Evolutionary conservation across 2,888 invertebrate genomes (phyloP).

Genomic region (Theodoxus fluviatilis): DNA sequence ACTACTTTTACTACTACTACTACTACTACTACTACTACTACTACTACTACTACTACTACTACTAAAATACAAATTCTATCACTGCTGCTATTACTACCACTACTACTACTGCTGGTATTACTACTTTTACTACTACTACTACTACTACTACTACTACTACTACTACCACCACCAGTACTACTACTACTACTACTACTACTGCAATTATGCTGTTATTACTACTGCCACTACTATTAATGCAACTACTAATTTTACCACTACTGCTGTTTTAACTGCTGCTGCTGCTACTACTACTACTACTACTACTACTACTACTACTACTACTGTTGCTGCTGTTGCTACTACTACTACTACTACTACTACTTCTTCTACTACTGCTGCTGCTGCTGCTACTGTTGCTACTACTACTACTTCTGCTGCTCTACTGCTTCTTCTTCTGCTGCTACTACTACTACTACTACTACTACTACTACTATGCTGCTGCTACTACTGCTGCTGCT

Average conservation of each 20-base stretch:
- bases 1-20: not conserved
- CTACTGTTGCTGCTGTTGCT: not conserved
- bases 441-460: not conserved
- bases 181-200: conserved; percentile 16
- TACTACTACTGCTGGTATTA: not conserved
- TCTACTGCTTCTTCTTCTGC: not conserved
- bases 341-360: conserved; percentile 14
- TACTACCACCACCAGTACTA: not conserved
- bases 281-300: conserved; percentile 19
- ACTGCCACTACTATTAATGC: conserved; percentile 1
- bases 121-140: not conserved
- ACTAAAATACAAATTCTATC: not conserved
- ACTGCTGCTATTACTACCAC: not conserved
- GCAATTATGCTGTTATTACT: not conserved
- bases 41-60: conserved; percentile 13
- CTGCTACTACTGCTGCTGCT: conserved; percentile 16
- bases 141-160: not conserved
- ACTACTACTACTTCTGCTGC: conserved; percentile 8
- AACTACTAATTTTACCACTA: not conserved
- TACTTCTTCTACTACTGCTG: not conserved
- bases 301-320: conserved; percentile 17
- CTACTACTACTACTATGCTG: not conserved
- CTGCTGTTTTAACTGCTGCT: not conserved
- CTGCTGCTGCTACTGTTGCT: conserved; percentile 22
- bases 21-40: conserved; percentile 18